Base-by-base conservation (phyloP, 2,888 invertebrate genomes). In the Apodemia mormo region DNA sequence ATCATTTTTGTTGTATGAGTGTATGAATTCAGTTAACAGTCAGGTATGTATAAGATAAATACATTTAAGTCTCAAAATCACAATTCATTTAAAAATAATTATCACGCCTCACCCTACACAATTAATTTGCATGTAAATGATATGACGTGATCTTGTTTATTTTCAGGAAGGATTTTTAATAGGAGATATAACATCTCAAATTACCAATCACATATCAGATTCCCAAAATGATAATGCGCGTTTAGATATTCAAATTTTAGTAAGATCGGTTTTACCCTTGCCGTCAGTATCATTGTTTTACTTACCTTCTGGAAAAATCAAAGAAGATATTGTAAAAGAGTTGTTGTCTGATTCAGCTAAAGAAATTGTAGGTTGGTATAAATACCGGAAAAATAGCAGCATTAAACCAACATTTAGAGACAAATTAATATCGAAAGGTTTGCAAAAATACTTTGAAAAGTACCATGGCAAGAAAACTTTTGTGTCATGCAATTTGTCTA, bases 331-430 rank as follows among this genome's bases (percentile, higher is more conserved):
- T 75, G 80, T 96, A 2, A 82, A 85, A 70, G 88, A 89, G 7
- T 86, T 95, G 71, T 81, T 96, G 22, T 90, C 94, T 2, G 87
- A 87, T 71, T 90, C 93, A 71, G 90, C 93, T 33, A 90, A 87
- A 75, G 94, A 94, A 85, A 93, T 96, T 33, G 94, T 96, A 10
- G 96, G 95, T 37, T 96, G 96, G 96, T 96, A 95, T 81, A 95
- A 94, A 82, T 95, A 94, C 79, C 93, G 95, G 74, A 90, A 92
- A 75, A 92, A 94, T 68, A 89, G 89, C 66, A 88, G 86, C 64
- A 88, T 95, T 40, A 92, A 90, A 76, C 94, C 94, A n/a, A 95
- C 95, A 1, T 88, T 96, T 73, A 86, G 95, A 72, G 95, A 96
- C 75, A 95, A 94, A 85, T 82, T 95, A 74, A 88, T 96, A 74